Percentiles rank a stretch among this genome's conserved stretches.
phyloP scores from a whole-genome alignment of 2,888 invertebrate genomes.

The Ormyrus pomaceus region DNA sequence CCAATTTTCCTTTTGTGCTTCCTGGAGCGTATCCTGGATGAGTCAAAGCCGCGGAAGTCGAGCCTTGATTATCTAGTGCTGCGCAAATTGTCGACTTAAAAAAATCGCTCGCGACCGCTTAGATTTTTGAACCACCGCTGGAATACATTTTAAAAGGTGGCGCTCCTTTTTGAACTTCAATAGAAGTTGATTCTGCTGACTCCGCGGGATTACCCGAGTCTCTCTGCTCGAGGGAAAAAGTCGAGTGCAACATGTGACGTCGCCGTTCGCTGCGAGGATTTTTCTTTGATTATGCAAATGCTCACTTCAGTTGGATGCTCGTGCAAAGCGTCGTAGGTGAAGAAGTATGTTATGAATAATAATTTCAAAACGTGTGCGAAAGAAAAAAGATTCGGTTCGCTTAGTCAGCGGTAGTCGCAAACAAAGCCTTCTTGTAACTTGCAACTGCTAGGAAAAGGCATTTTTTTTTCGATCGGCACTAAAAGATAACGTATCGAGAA shows the following conservation, averaged over 20 bases:
- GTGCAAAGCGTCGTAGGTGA: too few species aligned
- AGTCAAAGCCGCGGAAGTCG: slow-evolving; percentile 14
- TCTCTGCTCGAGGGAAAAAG: too few species aligned
- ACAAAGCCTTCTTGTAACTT: neutral
- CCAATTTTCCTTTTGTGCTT: neutral
- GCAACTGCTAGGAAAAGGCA: neutral
- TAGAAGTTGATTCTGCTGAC: too few species aligned
- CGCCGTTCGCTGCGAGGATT: too few species aligned
- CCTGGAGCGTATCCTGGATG: slow-evolving; percentile 5
- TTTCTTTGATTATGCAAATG: too few species aligned
- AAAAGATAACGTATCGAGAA: slow-evolving; percentile 57
- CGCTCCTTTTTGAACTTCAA: too few species aligned
- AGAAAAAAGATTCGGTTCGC: neutral
- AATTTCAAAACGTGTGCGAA: too few species aligned
- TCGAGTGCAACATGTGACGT: too few species aligned
- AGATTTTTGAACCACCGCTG: neutral
- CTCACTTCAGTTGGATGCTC: too few species aligned
- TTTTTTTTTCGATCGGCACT: neutral
- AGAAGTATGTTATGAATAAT: too few species aligned
- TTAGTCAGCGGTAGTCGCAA: neutral
- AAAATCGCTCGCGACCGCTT: slow-evolving; percentile 8
- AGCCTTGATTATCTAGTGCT: slow-evolving; percentile 4
- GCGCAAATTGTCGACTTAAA: slow-evolving; percentile 17
- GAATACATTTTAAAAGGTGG: neutral
- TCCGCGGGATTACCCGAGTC: too few species aligned